Evolutionary conservation across 2,113 vertebrate species (phyloP).

Genomic region (Formicarius rufipectus): DNA sequence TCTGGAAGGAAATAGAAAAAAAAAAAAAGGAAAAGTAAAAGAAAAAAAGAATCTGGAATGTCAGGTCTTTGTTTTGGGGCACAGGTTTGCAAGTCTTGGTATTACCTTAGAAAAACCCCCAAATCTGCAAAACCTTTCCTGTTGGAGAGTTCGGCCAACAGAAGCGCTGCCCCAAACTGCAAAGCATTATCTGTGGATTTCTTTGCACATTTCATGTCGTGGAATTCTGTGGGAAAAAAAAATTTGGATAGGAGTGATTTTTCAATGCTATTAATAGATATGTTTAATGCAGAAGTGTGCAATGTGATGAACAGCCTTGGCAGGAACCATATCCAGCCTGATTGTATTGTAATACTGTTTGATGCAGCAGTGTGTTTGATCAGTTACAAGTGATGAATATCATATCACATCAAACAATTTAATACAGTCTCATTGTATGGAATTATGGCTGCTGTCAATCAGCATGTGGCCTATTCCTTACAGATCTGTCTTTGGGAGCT

Average conservation of each 20-base stretch:
- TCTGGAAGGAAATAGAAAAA: neutral
- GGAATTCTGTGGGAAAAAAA: slow-evolving; percentile 33
- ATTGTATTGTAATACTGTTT: slow-evolving; percentile 72
- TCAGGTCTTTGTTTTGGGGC: neutral
- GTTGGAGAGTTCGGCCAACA: neutral
- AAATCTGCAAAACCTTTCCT: slow-evolving; percentile 24
- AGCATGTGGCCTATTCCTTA: slow-evolving; percentile 71
- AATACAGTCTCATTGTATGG: slow-evolving; percentile 79
- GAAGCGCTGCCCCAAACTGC: neutral
- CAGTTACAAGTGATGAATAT: slow-evolving; percentile 79
- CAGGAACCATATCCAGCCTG: slow-evolving; percentile 62
- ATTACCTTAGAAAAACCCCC: slow-evolving; percentile 10
- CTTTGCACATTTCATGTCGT: neutral
- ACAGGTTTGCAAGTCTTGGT: slow-evolving; percentile 8
- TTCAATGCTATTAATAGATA: slow-evolving; percentile 62
- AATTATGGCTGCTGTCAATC: slow-evolving; percentile 85
- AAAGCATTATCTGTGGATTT: slow-evolving; percentile 9
- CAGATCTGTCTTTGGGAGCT: slow-evolving; percentile 71
- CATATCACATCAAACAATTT: slow-evolving; percentile 81
- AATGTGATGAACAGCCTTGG: slow-evolving; percentile 57
- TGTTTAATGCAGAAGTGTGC: slow-evolving; percentile 49
- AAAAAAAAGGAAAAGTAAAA: neutral
- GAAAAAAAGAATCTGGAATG: neutral
- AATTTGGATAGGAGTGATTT: slow-evolving; percentile 47
- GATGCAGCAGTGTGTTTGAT: slow-evolving; percentile 77